Percentiles rank a stretch among this genome's conserved stretches.
phyloP scores from a whole-genome alignment of 2,113 vertebrate genomes.

The Speoplatyrhinus poulsoni region DNA sequence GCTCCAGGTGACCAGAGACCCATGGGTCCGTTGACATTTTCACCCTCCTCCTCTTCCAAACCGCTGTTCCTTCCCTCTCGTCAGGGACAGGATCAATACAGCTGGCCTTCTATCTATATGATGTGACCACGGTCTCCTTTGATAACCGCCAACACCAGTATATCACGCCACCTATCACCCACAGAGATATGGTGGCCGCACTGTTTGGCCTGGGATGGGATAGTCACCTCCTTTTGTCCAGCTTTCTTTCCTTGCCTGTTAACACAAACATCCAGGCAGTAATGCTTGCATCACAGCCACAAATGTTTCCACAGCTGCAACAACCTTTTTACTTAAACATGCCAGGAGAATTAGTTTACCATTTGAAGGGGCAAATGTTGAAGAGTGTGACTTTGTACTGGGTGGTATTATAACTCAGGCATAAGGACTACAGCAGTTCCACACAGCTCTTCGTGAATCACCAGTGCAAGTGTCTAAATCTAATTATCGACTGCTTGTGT shows the following conservation, averaged over 20 bases:
- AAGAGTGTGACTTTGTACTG: no score
- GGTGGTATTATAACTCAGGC: no score
- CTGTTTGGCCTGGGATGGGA: constrained; percentile 58
- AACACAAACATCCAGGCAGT: constrained; percentile 26
- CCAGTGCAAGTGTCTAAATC: constrained; percentile 20
- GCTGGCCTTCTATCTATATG: constrained; percentile 66
- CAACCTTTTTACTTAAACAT: no score
- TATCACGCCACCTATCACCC: constrained; percentile 56
- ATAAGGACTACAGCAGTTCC: constrained; percentile 10
- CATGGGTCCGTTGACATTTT: constrained; percentile 57
- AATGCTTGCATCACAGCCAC: constrained; percentile 26
- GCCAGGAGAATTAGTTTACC: no score
- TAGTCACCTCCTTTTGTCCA: constrained; percentile 56
- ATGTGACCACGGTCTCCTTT: constrained; percentile 57
- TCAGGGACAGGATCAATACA: constrained; percentile 74
- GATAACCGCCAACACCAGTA: constrained; percentile 66
- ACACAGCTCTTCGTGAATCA: constrained; percentile 20
- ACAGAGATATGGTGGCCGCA: constrained; percentile 48
- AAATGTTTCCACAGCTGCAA: background rate
- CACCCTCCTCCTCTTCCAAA: constrained; percentile 55
- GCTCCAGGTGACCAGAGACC: constrained; percentile 55
- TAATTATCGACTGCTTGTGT: constrained; percentile 48
- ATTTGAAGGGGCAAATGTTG: no score
- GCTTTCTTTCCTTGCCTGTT: constrained; percentile 35
- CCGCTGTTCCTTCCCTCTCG: constrained; percentile 40